Base-by-base conservation (phyloP, 1,140 invertebrate genomes). In the Pogonus chalceus region DNA sequence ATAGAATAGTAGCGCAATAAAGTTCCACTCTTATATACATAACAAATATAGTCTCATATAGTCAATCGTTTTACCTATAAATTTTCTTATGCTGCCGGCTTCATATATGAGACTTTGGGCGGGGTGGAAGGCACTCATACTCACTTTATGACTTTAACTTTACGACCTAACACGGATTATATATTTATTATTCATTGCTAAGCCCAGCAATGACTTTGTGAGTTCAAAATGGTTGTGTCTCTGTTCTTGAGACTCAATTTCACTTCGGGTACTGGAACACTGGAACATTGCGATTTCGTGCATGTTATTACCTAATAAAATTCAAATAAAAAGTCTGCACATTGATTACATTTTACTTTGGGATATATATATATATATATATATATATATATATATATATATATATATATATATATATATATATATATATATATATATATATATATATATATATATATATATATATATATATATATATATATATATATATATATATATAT, bases 301-400 rank as follows among this genome's bases (percentile, higher is more conserved):
- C 37, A 43, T 43, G 37, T 43, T 43, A 43, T 43, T 43, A 43
- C 37, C 18, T 43, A 43, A 43, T 43, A 43, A 43, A 43, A 43
- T 4, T 16, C 3, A 43, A 43, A 43, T 4, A 43, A 43, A 43
- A 43, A 4, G 18, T n/a, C n/a, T n/a, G n/a, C n/a, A n/a, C 37
- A 18, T 18, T 43, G 37, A 43, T 43, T 43, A 16, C 18, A 7
- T 43, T n/a, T n/a, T n/a, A n/a, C n/a, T n/a, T n/a, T n/a, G n/a
- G n/a, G n/a, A n/a, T n/a, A n/a, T n/a, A n/a, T n/a, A n/a, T n/a
- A n/a, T n/a, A n/a, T n/a, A n/a, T n/a, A n/a, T n/a, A n/a, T n/a
- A n/a, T 9, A 9, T 9, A 35, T 35, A 9, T 35, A 9, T 35
- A 35, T 35, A 9, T 35, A 9, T 7, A 35, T 35, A 35, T 35